Evolutionary conservation across 2,113 vertebrate species (phyloP), one percentile per base, ranked within the genome.

Genomic region (Falco punctatus): DNA sequence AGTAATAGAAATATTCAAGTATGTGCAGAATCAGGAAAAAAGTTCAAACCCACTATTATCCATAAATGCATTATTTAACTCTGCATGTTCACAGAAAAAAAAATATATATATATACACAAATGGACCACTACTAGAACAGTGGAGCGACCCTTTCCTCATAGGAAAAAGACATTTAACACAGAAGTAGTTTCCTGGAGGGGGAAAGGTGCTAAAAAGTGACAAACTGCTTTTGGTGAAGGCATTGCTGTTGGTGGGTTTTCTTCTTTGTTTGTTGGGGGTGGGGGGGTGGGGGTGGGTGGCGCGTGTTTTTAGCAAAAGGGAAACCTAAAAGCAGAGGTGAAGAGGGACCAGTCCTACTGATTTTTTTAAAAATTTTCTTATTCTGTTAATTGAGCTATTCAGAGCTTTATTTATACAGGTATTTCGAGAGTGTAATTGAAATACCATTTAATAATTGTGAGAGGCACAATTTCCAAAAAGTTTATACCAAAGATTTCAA

Each of bases 251-350:
- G 6, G 6, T n/a, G 19, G 22, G 6, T 32, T 52, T 40, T 62
- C 61, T 46, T 20, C 15, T 54, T 79, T 65, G 5, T 22, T 62
- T 40, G 51, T 28, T 15, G 10, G 5, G 5, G 0, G 0, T 38
- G 51, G 6, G 18, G 18, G n/a, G 20, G 21, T 19, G 38, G 51
- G 6, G 18, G 18, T 32, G 23, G 21, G 19, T 66, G 32, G 38
- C 66, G 69, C 62, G 27, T 32, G 69, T 74, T 58, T 73, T 67
- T 44, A 62, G 12, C 24, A 73, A 74, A 91, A 61, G 5, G 2
- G 33, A 95, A 95, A 79, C 23, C 14, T 79, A 28, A 89, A 86
- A 84, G 58, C 5, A 35, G 12, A 3, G 8, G 3, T 30, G 5
- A 38, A 71, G 4, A 78, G 2, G 2, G 19, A 58, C 15, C 13